phyloP scores from a whole-genome alignment of 2,888 invertebrate species.

The Clepsis dumicolana region DNA sequence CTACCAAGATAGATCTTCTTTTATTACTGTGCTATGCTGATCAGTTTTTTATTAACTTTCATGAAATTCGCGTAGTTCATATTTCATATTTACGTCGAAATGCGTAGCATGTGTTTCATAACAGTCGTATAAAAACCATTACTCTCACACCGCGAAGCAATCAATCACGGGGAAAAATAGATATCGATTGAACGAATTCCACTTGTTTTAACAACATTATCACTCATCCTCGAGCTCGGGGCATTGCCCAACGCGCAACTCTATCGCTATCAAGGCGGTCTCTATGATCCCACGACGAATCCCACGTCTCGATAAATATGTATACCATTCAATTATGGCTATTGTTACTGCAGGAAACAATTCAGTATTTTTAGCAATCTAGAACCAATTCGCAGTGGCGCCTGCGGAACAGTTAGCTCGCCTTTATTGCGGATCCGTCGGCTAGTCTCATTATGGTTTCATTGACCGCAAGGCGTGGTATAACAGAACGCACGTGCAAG shows the following conservation, averaged over 20 bases:
- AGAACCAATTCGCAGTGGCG: conserved; percentile 3
- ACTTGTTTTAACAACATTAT: conserved; percentile 19
- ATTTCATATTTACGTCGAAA: conserved; percentile 20
- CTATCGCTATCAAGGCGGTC: background rate
- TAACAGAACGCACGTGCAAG: conserved; percentile 1
- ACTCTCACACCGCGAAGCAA: conserved; percentile 16
- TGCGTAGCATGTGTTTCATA: conserved; percentile 14
- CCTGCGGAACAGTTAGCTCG: background rate
- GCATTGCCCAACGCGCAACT: background rate
- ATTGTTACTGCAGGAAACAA: conserved; percentile 13
- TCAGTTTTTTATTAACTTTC: conserved; percentile 1
- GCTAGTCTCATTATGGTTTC: conserved; percentile 9
- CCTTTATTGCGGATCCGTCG: background rate
- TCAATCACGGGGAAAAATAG: conserved; percentile 27
- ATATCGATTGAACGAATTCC: conserved; percentile 31
- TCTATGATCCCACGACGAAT: background rate
- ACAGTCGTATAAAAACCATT: conserved; percentile 23
- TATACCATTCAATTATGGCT: conserved; percentile 3
- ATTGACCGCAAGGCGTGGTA: background rate
- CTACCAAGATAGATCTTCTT: conserved; percentile 7
- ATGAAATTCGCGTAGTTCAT: background rate
- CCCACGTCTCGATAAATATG: background rate
- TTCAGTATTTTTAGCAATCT: conserved; percentile 4
- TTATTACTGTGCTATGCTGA: conserved; percentile 9
- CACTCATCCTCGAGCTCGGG: background rate